A percentile compares a stretch with the other conserved stretches of the same genome.
Evolutionary conservation across 2,888 invertebrate genomes (phyloP).

Genomic region (Deladenus siricidicola): DNA sequence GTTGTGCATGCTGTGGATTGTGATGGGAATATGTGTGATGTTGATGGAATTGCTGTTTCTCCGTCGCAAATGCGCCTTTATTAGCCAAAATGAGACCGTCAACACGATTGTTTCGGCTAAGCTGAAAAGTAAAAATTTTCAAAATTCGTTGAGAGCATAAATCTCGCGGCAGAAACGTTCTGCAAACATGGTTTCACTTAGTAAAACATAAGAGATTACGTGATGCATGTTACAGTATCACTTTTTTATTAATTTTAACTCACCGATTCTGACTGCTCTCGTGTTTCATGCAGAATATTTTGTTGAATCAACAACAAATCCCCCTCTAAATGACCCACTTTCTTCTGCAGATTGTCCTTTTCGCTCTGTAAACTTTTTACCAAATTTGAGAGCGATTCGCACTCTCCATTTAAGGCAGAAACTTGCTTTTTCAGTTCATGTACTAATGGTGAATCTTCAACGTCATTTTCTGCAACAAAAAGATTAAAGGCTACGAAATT

Average conservation of each 20-base stretch:
- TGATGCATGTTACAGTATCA: no score
- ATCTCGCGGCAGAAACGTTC: neutral
- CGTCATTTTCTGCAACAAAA: neutral
- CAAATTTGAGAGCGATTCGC: neutral
- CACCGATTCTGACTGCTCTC: neutral
- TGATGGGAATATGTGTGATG: neutral
- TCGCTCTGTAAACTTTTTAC: conserved; percentile 1
- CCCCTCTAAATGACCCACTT: conserved; percentile 5
- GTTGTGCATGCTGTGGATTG: no score
- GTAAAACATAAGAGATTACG: neutral
- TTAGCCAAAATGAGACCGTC: conserved; percentile 7
- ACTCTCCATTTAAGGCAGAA: neutral
- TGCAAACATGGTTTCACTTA: neutral
- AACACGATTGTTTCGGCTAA: neutral
- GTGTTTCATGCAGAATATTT: neutral
- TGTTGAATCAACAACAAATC: conserved; percentile 2
- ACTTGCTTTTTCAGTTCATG: neutral
- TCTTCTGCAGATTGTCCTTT: conserved; percentile 10
- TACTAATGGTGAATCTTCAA: neutral
- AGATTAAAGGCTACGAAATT: neutral
- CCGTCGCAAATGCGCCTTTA: conserved; percentile 2
- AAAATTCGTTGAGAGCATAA: no score
- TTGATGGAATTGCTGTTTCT: neutral
- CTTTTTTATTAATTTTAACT: neutral
- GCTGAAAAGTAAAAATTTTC: neutral